Conservation (phyloP, 2,888 invertebrate genomes). For the Brachyptera risi region DNA sequence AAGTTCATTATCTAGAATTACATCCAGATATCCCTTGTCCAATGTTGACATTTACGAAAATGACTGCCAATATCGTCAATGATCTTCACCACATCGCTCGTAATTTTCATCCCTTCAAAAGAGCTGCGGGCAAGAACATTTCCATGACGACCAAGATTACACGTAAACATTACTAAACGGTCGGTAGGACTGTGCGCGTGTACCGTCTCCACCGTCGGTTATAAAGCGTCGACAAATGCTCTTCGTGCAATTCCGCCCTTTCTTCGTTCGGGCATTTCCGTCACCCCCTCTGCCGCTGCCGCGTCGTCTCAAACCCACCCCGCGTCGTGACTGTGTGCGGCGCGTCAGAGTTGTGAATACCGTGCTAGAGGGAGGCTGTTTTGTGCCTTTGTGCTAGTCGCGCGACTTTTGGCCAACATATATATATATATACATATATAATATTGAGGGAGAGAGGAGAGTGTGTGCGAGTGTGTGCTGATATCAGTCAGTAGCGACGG, state of each 20-base stretch:
- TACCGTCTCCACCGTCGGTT: background rate
- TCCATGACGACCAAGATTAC: background rate
- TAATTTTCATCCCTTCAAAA: too few species aligned
- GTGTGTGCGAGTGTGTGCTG: too few species aligned
- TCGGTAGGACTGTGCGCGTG: background rate
- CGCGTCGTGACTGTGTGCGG: constrained; percentile 7
- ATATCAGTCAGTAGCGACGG: too few species aligned
- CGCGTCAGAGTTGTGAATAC: constrained; percentile 31
- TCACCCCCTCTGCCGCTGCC: constrained; percentile 9
- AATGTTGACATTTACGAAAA: too few species aligned
- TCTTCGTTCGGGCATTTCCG: background rate
- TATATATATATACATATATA: too few species aligned
- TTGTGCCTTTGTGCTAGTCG: constrained; percentile 6
- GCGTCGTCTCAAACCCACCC: background rate
- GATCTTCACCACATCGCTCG: too few species aligned
- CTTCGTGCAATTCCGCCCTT: background rate
- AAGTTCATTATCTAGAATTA: too few species aligned
- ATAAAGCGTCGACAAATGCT: background rate
- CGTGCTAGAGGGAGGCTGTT: constrained; percentile 24
- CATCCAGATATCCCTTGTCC: too few species aligned
- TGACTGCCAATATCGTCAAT: too few species aligned
- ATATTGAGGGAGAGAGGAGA: too few species aligned
- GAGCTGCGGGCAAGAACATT: too few species aligned
- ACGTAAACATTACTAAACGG: background rate
- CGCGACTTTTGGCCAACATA: too few species aligned